These are phyloP conservation scores for Dioctria linearis DNA, from an alignment of 2,888 invertebrate species.

Conservation along the genomic window DNA sequence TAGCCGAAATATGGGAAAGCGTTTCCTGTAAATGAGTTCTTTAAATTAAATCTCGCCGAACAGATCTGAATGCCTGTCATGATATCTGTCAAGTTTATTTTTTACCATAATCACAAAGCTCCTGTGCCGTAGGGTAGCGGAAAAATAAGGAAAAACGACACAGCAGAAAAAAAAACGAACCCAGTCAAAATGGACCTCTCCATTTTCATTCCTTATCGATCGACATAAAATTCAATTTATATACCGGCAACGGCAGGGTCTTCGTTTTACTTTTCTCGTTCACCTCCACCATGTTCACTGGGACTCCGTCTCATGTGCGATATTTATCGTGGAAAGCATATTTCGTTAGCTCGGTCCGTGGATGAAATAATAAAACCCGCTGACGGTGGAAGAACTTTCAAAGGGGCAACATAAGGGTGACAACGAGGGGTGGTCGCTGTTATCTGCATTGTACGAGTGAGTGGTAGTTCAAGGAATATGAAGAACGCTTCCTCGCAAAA, in stretches of 20 bases:
- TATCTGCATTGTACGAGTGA: constrained; percentile 45
- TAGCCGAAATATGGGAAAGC: constrained; percentile 41
- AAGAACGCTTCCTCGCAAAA: constrained; percentile 20
- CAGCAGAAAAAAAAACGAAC: constrained; percentile 32
- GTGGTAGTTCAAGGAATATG: constrained; percentile 36
- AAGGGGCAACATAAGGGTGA: not conserved
- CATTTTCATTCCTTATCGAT: constrained; percentile 57
- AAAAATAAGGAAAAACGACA: constrained; percentile 34
- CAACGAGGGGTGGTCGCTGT: not conserved
- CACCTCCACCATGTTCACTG: constrained; percentile 42
- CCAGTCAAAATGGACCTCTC: constrained; percentile 34
- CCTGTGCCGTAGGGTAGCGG: constrained; percentile 21
- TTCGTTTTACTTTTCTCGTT: constrained; percentile 49
- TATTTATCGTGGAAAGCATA: constrained; percentile 59
- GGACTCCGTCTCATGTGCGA: constrained; percentile 52
- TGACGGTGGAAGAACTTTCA: constrained; percentile 2
- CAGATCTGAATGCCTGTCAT: constrained; percentile 49
- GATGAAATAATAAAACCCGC: constrained; percentile 53
- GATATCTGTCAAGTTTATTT: constrained; percentile 49
- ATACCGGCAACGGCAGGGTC: constrained; percentile 54
- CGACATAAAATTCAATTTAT: constrained; percentile 58
- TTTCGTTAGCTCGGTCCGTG: constrained; percentile 58
- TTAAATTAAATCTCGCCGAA: constrained; percentile 47
- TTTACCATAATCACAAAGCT: constrained; percentile 3
- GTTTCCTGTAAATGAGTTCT: constrained; percentile 50